Base-by-base conservation (phyloP, 2,797 vertebrate genomes). In the Hafferia zeledoni region DNA sequence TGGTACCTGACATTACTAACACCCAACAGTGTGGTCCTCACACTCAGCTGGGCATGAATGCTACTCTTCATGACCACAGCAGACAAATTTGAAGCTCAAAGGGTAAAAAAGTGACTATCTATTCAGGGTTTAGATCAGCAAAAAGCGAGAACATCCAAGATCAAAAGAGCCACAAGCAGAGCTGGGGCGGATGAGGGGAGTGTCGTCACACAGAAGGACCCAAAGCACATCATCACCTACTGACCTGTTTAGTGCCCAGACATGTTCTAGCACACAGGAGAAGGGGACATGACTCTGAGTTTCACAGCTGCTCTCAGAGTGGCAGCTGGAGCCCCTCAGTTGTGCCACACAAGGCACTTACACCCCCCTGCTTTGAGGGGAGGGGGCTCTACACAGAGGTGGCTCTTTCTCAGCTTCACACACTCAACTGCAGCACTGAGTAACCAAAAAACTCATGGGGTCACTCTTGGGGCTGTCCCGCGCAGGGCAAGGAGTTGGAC, bases 91-190 rank as follows among this genome's bases (percentile, higher is more conserved):
- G 79, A 94, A 65, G 87, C 17, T 61, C 72, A 28, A 35, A 75
- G 7, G 33, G 17, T 33, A 25, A 68, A 79, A 79, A 67, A 76
- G 31, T 0, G 6, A 13, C 30, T 83, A 5, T 52, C 91, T 49
- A 55, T 59, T 91, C 83, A 63, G 39, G 23, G 68, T 74, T 88
- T 71, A 95, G 59, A 69, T 70, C 67, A 88, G 93, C 67, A 59
- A 76, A 83, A 93, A 55, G n/a, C 1, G 1, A 95, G 75, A 94
- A 60, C 57, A 70, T 43, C 67, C 71, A 41, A 95, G 92, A 96
- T 90, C 93, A 95, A 95, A 96, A 24, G 25, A 92, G 74, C 90
- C 93, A 70, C 92, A 93, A 79, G 92, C 56, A 17, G 41, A 4
- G 47, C 88, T 44, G 44, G 83, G 87, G 63, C 8, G 15, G 88